Conservation (phyloP, 2,797 vertebrate species). For the Anolis apletophallus region DNA sequence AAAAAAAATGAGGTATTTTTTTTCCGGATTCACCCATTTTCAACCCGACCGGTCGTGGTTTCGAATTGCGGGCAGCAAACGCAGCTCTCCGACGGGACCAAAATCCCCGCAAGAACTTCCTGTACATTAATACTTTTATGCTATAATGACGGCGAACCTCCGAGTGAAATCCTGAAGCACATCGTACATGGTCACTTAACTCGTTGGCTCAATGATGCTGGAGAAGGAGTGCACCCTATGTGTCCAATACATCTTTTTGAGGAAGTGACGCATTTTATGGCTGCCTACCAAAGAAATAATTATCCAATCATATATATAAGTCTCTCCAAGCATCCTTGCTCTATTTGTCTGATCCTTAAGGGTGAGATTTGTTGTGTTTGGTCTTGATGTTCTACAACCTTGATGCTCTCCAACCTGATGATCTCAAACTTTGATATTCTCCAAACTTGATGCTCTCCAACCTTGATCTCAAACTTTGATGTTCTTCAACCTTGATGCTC, state of each 20-base stretch:
- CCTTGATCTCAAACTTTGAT: too few species aligned
- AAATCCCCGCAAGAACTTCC: not conserved
- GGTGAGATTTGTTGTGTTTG: not conserved
- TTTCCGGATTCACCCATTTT: not conserved
- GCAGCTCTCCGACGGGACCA: not conserved
- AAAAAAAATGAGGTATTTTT: slow-evolving; percentile 50
- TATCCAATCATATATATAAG: too few species aligned
- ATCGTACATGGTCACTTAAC: too few species aligned
- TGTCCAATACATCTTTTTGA: too few species aligned
- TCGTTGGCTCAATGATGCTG: rapidly evolving
- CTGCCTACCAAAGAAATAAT: not conserved
- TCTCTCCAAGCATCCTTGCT: not conserved
- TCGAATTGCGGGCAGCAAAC: not conserved
- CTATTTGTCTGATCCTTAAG: rapidly evolving
- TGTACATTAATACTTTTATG: not conserved
- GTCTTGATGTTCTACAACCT: not conserved
- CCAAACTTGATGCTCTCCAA: too few species aligned
- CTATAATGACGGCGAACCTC: not conserved
- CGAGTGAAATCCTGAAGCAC: not conserved
- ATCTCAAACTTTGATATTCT: too few species aligned
- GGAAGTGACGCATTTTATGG: not conserved
- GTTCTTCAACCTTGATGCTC: too few species aligned
- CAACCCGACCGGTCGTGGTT: not conserved
- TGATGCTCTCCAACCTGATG: too few species aligned
- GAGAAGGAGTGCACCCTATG: too few species aligned